Evolutionary conservation across 2,888 invertebrate genomes (phyloP).

Genomic region (Dicycla oo): DNA sequence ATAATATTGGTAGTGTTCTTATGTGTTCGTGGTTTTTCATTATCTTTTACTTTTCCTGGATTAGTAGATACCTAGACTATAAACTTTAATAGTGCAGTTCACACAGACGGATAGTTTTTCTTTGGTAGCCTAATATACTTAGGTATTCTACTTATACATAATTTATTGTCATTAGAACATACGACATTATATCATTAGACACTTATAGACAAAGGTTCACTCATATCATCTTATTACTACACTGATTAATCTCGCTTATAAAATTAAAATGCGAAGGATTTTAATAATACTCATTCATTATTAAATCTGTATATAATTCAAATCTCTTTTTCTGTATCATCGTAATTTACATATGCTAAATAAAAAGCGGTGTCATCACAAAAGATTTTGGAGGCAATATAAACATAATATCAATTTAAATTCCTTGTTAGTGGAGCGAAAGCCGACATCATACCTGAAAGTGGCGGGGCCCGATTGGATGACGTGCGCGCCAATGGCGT

Average conservation of each 20-base stretch:
- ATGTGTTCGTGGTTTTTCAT: too few species aligned
- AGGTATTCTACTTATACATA: not conserved
- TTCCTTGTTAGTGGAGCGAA: constrained; percentile 90
- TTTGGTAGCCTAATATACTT: not conserved
- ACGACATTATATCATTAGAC: too few species aligned
- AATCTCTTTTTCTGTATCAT: constrained; percentile 89
- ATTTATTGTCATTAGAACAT: not conserved
- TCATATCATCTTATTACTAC: not conserved
- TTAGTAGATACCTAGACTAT: not conserved
- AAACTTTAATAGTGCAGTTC: not conserved
- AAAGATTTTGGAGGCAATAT: constrained; percentile 91
- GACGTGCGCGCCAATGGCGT: constrained; percentile 76
- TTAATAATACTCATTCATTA: constrained; percentile 86
- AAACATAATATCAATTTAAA: constrained; percentile 91
- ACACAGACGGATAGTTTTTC: too few species aligned
- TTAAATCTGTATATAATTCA: constrained; percentile 88
- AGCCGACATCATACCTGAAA: constrained; percentile 90
- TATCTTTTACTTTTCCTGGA: not conserved
- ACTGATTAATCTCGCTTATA: constrained; percentile 58
- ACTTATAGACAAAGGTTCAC: not conserved
- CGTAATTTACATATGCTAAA: constrained; percentile 90
- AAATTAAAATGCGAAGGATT: constrained; percentile 79
- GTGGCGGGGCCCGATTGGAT: constrained; percentile 77
- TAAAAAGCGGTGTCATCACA: constrained; percentile 91
- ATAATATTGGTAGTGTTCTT: too few species aligned